Percentiles rank a stretch among this genome's conserved stretches.
These are phyloP conservation scores for Enteromius fasciolatus DNA, from an alignment of 2,797 vertebrate species.

Conservation along the genomic window DNA sequence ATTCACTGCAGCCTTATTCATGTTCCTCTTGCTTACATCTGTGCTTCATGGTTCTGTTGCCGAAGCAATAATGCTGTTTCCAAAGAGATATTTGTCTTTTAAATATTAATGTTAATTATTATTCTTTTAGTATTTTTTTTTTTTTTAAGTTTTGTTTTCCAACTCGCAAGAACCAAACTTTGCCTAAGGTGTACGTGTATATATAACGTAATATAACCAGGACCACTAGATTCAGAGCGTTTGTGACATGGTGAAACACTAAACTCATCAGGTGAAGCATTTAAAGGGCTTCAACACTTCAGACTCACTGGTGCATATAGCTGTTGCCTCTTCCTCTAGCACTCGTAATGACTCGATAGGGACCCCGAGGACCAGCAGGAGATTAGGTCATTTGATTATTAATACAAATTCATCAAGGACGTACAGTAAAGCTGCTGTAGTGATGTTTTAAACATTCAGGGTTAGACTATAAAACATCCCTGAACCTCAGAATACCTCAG, in stretches of 20 bases:
- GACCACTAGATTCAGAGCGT: conserved; percentile 42
- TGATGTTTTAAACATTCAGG: conserved; percentile 41
- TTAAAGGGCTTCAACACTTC: conserved; percentile 41
- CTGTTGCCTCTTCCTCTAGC: conserved; percentile 39
- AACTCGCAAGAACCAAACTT: conserved; percentile 51
- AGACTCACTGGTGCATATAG: conserved; percentile 44
- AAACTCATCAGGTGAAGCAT: conserved; percentile 28
- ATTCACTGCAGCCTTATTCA: conserved; percentile 29
- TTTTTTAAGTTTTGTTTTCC: conserved; percentile 15
- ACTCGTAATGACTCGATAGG: conserved; percentile 29
- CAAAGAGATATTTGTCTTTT: conserved; percentile 59
- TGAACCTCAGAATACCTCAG: conserved; percentile 49
- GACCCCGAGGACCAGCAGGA: not conserved
- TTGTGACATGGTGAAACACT: conserved; percentile 32
- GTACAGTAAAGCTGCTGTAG: conserved; percentile 24
- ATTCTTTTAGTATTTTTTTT: conserved; percentile 25
- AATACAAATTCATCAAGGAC: not conserved
- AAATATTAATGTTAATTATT: conserved; percentile 38
- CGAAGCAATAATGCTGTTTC: conserved; percentile 66
- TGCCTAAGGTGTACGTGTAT: conserved; percentile 48
- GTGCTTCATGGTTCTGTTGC: conserved; percentile 49
- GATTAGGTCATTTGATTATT: conserved; percentile 14
- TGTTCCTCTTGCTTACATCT: conserved; percentile 35
- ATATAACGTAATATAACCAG: conserved; percentile 31
- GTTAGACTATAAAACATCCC: conserved; percentile 32